These are phyloP conservation scores for Drosophila pectinifera DNA, from an alignment of 1,140 invertebrate genomes.

Conservation along the genomic window DNA sequence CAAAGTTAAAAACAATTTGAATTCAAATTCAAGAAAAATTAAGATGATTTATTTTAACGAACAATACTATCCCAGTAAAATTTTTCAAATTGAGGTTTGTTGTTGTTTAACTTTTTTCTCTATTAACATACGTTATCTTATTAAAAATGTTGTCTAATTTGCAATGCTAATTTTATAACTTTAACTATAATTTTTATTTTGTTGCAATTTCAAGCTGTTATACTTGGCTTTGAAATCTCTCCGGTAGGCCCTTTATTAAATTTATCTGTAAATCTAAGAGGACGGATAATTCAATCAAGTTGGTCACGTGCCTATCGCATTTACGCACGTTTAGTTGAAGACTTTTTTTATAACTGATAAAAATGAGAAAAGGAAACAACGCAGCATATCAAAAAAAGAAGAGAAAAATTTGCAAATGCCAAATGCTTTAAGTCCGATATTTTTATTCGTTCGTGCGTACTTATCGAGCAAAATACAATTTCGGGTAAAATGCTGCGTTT, in stretches of 20 bases:
- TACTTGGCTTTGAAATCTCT: background rate
- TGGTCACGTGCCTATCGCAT: slow-evolving; percentile 36
- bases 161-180: too few relatives aligned
- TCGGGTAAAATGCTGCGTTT: background rate
- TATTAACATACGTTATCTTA: too few relatives aligned
- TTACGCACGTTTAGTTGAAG: slow-evolving; percentile 40
- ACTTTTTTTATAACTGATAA: slow-evolving; percentile 31
- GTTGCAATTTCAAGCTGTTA: background rate
- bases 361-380: slow-evolving; percentile 26
- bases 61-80: too few relatives aligned
- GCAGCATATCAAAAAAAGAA: slow-evolving; percentile 14
- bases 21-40: too few relatives aligned
- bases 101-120: too few relatives aligned
- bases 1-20: too few relatives aligned
- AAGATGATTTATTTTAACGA: too few relatives aligned
- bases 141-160: too few relatives aligned
- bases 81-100: too few relatives aligned
- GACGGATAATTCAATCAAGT: slow-evolving; percentile 9
- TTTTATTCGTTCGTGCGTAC: slow-evolving; percentile 42
- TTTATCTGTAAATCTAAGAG: background rate
- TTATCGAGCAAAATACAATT: slow-evolving; percentile 16
- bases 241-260: background rate
- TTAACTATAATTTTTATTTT: too few relatives aligned
- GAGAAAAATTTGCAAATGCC: slow-evolving; percentile 40
- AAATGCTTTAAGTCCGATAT: slow-evolving; percentile 12